Conservation (phyloP, 2,888 invertebrate genomes). For the Siphonodentalium dalli region DNA sequence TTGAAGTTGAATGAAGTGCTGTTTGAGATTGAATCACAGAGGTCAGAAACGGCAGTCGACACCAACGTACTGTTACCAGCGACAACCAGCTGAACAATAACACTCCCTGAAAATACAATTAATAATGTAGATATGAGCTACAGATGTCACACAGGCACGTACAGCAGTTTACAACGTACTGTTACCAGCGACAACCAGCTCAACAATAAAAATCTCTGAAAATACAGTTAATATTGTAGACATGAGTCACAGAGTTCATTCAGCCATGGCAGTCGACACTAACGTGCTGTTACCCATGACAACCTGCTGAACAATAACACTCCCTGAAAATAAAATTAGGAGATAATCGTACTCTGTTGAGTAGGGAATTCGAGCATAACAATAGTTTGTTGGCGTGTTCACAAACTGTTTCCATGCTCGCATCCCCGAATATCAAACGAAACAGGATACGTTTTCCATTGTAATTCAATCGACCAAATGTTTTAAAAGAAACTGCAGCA, state of each 20-base stretch:
- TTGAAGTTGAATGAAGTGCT: constrained; percentile 23
- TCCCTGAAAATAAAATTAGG: constrained; percentile 23
- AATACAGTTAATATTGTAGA: background rate
- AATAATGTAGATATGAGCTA: background rate
- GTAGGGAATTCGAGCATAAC: too few species aligned
- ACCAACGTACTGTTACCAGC: constrained; percentile 21
- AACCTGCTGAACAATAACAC: constrained; percentile 23
- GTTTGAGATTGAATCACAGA: constrained; percentile 16
- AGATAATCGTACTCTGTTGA: too few species aligned
- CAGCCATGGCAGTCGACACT: too few species aligned
- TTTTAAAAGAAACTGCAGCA: too few species aligned
- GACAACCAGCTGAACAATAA: constrained; percentile 21
- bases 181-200: constrained; percentile 22
- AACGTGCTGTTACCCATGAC: constrained; percentile 20
- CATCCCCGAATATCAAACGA: too few species aligned
- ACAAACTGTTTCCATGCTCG: too few species aligned
- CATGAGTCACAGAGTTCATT: background rate
- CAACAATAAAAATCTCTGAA: constrained; percentile 30
- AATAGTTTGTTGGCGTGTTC: too few species aligned
- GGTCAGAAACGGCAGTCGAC: background rate
- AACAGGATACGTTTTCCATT: too few species aligned
- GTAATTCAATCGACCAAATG: too few species aligned
- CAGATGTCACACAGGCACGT: background rate
- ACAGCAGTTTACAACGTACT: too few species aligned
- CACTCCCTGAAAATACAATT: constrained; percentile 26